phyloP scores from a whole-genome alignment of 2,797 vertebrate species.

The Ataeniobius toweri region DNA sequence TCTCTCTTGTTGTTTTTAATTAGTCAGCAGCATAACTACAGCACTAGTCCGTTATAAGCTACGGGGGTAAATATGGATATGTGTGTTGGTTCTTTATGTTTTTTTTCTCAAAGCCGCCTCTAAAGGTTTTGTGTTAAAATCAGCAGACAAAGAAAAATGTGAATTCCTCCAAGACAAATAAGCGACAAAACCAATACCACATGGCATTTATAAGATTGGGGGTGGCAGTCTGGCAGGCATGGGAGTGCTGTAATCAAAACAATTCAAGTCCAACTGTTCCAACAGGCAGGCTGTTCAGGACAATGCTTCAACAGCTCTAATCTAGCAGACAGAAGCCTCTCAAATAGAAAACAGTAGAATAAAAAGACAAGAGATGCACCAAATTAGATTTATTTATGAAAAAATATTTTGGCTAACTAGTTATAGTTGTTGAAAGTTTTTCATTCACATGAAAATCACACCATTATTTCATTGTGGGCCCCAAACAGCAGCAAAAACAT shows the following conservation, averaged over 20 bases:
- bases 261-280: conserved; percentile 43
- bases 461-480: not conserved
- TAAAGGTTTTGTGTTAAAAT: conserved; percentile 24
- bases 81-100: not conserved
- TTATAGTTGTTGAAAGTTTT: not conserved
- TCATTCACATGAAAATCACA: not conserved
- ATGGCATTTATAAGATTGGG: conserved; percentile 32
- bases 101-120: not conserved
- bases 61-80: conserved; percentile 1
- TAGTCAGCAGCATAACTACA: conserved; percentile 46
- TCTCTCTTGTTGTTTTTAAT: conserved; percentile 9
- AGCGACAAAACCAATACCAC: conserved; percentile 27
- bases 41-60: conserved; percentile 40
- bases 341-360: conserved; percentile 9
- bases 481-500: not conserved
- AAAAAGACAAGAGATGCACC: conserved; percentile 9
- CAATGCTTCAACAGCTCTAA: conserved; percentile 19
- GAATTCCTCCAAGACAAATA: conserved; percentile 19
- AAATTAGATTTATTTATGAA: not conserved
- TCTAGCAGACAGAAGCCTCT: conserved; percentile 21
- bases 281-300: conserved; percentile 23
- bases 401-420: not conserved
- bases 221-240: conserved; percentile 45
- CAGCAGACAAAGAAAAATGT: conserved; percentile 9
- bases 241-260: conserved; percentile 46